phyloP scores from a whole-genome alignment of 2,797 vertebrate species.

The Lutjanus argentimaculatus region DNA sequence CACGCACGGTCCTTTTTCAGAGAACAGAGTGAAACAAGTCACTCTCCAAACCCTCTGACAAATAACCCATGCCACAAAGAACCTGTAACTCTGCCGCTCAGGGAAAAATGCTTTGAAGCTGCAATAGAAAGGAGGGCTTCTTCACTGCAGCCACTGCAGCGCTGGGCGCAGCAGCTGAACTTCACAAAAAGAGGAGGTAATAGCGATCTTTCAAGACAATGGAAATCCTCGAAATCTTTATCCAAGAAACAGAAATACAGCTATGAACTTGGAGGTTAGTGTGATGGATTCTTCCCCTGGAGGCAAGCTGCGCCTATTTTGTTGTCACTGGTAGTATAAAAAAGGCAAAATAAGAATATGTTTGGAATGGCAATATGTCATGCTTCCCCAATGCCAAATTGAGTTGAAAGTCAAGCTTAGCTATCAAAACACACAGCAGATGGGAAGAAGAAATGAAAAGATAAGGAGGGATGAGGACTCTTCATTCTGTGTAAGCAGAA shows the following conservation, averaged over 20 bases:
- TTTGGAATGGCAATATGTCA: conserved; percentile 75
- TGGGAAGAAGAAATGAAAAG: conserved; percentile 75
- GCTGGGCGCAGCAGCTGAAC: conserved; percentile 47
- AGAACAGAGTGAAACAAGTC: conserved; percentile 85
- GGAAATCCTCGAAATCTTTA: conserved; percentile 50
- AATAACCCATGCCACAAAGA: conserved; percentile 88
- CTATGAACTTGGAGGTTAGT: conserved; percentile 36
- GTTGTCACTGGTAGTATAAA: conserved; percentile 51
- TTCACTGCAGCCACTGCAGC: conserved; percentile 51
- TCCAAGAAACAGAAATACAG: conserved; percentile 35
- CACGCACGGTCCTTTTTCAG: conserved; percentile 78
- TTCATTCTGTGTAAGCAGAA: conserved; percentile 74
- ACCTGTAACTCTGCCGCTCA: conserved; percentile 85
- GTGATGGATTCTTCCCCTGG: conserved; percentile 42
- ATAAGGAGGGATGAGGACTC: conserved; percentile 74
- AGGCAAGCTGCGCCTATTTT: conserved; percentile 42
- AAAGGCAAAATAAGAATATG: conserved; percentile 47
- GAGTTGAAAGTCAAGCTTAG: conserved; percentile 72
- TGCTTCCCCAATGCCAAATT: conserved; percentile 60
- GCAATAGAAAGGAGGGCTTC: conserved; percentile 83
- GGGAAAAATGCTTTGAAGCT: conserved; percentile 87
- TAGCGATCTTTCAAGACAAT: conserved; percentile 36
- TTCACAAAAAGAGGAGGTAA: conserved; percentile 45
- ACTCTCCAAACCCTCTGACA: conserved; percentile 87
- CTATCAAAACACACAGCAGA: conserved; percentile 72